Evolutionary conservation across 2,888 invertebrate genomes (phyloP), one percentile per base, ranked within the genome.

Genomic region (Leucoma salicis): DNA sequence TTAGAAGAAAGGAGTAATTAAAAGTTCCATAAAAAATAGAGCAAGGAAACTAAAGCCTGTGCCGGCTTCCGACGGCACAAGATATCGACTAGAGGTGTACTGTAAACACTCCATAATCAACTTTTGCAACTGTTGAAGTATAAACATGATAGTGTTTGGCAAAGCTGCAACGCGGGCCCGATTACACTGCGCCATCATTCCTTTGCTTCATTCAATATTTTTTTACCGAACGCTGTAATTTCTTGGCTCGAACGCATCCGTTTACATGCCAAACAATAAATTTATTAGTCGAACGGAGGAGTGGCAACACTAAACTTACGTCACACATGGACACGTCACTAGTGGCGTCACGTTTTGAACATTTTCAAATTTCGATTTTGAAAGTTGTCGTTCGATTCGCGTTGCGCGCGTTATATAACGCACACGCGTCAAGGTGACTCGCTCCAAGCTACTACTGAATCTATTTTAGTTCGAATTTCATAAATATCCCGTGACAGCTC

Each of bases 261-360:
- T 86, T 85, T 87, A 87, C 88, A 88, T 87, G 89, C 89, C 89
- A 89, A 88, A 89, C 89, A 87, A 88, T 89, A 89, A 88, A 89
- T 88, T 88, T 87, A 88, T 89, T 88, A 82, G 86, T 70, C 78
- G 70, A 77, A 77, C 78, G 86, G 83, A 84, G 88, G 88, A 87
- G 88, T 87, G 88, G 83, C 87, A 80, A 80, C 81, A 82, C 82
- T 75, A 71, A 74, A 72, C 72, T 63, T 65, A 70, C 85, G 82
- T 84, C 86, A 84, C 78, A 66, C 70, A 69, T 74, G 73, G 59
- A 66, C 61, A 78, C 88, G 88, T 87, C 88, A 87, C 67, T 53
- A 66, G 65, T 72, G 61, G 70, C 85, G 86, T 86, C 82, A 80
- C 71, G 54, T 55, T 75, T 83, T 78, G 66, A 68, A 73, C 70